phyloP scores from a whole-genome alignment of 2,888 invertebrate species.

The Gnatocerus cornutus region DNA sequence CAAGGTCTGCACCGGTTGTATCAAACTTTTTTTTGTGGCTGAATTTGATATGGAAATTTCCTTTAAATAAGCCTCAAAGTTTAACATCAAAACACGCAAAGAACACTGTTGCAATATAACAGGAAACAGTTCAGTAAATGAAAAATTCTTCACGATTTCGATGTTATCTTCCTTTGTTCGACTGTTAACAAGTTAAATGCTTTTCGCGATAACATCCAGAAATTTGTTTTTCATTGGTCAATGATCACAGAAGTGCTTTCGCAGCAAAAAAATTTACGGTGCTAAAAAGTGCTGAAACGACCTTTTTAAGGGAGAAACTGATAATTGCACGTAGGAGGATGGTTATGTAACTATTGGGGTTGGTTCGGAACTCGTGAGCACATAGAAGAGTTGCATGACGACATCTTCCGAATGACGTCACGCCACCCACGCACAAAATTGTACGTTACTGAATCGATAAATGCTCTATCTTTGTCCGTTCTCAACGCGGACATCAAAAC shows the following conservation, averaged over 20 bases:
- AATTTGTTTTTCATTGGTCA: constrained; percentile 19
- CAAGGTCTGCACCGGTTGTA: constrained; percentile 24
- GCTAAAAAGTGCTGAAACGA: background rate
- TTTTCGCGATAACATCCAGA: constrained; percentile 21
- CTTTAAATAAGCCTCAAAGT: constrained; percentile 29
- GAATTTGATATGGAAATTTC: constrained; percentile 33
- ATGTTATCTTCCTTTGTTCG: constrained; percentile 26
- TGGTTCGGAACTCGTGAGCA: constrained; percentile 7
- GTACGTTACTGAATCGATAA: constrained; percentile 34
- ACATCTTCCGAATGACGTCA: constrained; percentile 27
- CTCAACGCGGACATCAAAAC: background rate
- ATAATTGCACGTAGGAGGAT: constrained; percentile 6
- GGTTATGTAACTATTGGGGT: constrained; percentile 17
- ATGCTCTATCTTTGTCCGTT: constrained; percentile 11
- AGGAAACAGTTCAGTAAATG: constrained; percentile 30
- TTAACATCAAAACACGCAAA: constrained; percentile 28
- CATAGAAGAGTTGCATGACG: constrained; percentile 25
- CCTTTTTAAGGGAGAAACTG: background rate
- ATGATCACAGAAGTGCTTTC: background rate
- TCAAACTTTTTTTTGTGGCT: constrained; percentile 20
- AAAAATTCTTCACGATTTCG: constrained; percentile 28
- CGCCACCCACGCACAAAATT: constrained; percentile 35
- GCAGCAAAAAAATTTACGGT: background rate
- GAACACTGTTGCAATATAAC: constrained; percentile 24
- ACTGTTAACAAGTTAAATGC: constrained; percentile 26